Percentiles rank a stretch among this genome's conserved stretches.
phyloP scores from a whole-genome alignment of 2,797 vertebrate species.

The Thunnus albacares region DNA sequence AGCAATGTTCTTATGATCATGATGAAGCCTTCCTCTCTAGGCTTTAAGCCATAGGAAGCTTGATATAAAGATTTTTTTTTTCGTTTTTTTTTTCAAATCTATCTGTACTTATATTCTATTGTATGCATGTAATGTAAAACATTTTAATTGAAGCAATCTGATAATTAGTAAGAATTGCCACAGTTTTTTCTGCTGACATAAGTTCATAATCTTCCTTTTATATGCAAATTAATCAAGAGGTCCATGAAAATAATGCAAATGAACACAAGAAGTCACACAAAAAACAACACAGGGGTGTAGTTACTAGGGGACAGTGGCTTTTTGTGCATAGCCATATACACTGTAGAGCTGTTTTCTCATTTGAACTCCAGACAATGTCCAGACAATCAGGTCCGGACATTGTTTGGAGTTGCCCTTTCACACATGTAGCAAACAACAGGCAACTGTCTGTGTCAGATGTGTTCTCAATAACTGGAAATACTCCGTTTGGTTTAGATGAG shows the following conservation, averaged over 20 bases:
- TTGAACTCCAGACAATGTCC: too few relatives aligned
- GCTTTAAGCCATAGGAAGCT: neutral
- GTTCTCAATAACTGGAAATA: too few relatives aligned
- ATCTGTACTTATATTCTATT: neutral
- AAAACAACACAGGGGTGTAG: conserved; percentile 20
- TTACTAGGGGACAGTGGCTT: conserved; percentile 62
- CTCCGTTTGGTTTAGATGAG: too few relatives aligned
- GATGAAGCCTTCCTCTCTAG: conserved; percentile 26
- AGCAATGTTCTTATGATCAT: conserved; percentile 31
- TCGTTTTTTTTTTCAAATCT: neutral
- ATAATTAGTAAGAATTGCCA: neutral
- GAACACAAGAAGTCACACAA: conserved; percentile 23
- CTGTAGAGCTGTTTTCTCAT: neutral
- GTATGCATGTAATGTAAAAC: neutral
- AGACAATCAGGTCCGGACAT: too few relatives aligned
- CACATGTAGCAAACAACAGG: too few relatives aligned
- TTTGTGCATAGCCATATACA: conserved; percentile 15
- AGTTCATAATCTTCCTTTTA: neutral
- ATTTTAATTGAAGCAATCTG: neutral
- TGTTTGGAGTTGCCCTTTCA: too few relatives aligned
- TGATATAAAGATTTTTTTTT: neutral
- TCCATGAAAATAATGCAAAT: conserved; percentile 49
- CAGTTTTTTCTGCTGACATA: neutral
- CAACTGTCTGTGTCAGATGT: too few relatives aligned
- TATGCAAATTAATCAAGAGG: conserved; percentile 21